phyloP scores from a whole-genome alignment of 2,797 vertebrate genomes.

The Chromis chromis region DNA sequence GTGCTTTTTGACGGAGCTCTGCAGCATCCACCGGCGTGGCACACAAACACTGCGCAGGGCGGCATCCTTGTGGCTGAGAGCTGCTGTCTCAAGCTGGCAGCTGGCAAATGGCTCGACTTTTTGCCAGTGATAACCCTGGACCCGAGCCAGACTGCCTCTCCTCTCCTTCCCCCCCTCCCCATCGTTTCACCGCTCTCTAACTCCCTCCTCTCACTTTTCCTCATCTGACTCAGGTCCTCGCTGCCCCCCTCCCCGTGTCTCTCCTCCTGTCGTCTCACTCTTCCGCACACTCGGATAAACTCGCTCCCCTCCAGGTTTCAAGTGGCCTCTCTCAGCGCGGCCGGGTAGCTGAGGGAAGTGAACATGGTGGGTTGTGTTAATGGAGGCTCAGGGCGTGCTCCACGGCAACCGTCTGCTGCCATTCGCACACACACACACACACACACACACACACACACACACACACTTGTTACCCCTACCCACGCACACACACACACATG shows the following conservation, averaged over 20 bases:
- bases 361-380: slow-evolving; percentile 68
- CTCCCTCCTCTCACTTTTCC: slow-evolving; percentile 25
- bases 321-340: slow-evolving; percentile 53
- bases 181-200: slow-evolving; percentile 8
- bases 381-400: slow-evolving; percentile 61
- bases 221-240: slow-evolving; percentile 32
- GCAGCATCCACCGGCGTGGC: slow-evolving; percentile 37
- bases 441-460: slow-evolving; percentile 40
- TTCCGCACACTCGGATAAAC: slow-evolving; percentile 54
- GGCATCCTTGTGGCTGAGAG: slow-evolving; percentile 62
- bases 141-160: slow-evolving; percentile 57
- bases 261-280: slow-evolving; percentile 48
- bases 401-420: slow-evolving; percentile 63
- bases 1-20: slow-evolving; percentile 39
- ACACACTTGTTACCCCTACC: slow-evolving; percentile 64
- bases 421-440: slow-evolving; percentile 55
- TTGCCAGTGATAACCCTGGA: slow-evolving; percentile 71
- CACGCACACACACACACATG: slow-evolving; percentile 36
- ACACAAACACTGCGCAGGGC: slow-evolving; percentile 29
- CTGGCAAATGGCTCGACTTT: slow-evolving; percentile 66
- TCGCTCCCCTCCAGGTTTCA: slow-evolving; percentile 54
- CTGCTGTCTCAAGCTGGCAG: slow-evolving; percentile 76
- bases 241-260: not conserved
- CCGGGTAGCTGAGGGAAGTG: slow-evolving; percentile 40
- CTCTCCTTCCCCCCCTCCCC: slow-evolving; percentile 13